phyloP scores from a whole-genome alignment of 2,113 vertebrate species.

The Microtus pennsylvanicus region DNA sequence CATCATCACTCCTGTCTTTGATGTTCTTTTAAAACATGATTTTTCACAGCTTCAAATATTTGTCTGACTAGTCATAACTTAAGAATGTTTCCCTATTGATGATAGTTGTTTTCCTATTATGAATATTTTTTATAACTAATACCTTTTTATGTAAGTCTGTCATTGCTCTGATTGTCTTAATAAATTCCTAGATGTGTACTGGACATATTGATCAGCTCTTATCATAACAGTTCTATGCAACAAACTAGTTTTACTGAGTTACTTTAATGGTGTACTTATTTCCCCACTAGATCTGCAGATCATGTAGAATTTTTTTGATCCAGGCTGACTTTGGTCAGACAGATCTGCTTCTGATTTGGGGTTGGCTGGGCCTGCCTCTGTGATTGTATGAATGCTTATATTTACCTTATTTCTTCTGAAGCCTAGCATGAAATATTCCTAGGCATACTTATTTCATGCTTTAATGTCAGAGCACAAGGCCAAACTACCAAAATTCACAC shows the following conservation, averaged over 20 bases:
- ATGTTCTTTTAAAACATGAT: slow-evolving; percentile 4
- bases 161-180: slow-evolving; percentile 30
- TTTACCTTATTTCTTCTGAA: slow-evolving; percentile 23
- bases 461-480: slow-evolving; percentile 6
- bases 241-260: slow-evolving; percentile 40
- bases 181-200: slow-evolving; percentile 33
- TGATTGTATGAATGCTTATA: background rate
- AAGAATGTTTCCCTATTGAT: slow-evolving; percentile 36
- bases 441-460: background rate
- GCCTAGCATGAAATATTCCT: background rate
- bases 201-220: background rate
- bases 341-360: background rate
- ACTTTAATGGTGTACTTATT: slow-evolving; percentile 12
- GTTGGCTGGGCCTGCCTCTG: background rate
- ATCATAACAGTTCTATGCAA: background rate
- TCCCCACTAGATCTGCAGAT: background rate
- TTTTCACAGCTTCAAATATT: slow-evolving; percentile 58
- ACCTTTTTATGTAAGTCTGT: slow-evolving; percentile 15
- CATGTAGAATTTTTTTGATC: background rate
- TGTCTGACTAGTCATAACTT: slow-evolving; percentile 52
- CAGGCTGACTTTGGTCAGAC: background rate
- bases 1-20: background rate
- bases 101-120: background rate
- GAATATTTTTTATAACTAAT: slow-evolving; percentile 33
- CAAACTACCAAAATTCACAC: background rate